Conservation (phyloP, 1,140 invertebrate genomes). For the Aphidius gifuensis region DNA sequence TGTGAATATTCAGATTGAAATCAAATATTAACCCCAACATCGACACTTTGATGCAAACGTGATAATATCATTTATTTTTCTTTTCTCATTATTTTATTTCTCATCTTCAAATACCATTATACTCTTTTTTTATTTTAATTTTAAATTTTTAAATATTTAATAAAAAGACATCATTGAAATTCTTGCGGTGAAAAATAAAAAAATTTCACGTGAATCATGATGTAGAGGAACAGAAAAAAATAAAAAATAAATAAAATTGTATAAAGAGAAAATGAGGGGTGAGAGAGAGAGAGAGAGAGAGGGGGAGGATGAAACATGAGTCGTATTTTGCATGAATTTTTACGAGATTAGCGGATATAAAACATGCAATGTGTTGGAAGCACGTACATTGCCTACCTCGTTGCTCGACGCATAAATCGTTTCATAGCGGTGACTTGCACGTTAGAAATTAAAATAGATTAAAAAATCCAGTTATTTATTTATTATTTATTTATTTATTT, state of each 20-base stretch:
- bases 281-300: neutral
- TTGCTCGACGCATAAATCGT: slow-evolving; percentile 36
- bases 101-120: too few species aligned
- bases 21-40: slow-evolving; percentile 12
- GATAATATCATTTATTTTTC: slow-evolving; percentile 2
- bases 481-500: too few species aligned
- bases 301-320: slow-evolving; percentile 37
- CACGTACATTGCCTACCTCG: slow-evolving; percentile 32
- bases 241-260: neutral
- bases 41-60: slow-evolving; percentile 10
- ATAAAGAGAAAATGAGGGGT: neutral
- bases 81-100: too few species aligned
- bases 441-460: slow-evolving; percentile 48
- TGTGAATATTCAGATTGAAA: slow-evolving; percentile 16
- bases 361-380: slow-evolving; percentile 40
- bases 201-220: too few species aligned
- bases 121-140: too few species aligned
- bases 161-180: too few species aligned
- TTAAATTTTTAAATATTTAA: too few species aligned
- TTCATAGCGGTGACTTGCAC: slow-evolving; percentile 21
- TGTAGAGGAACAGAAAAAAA: neutral
- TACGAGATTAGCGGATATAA: slow-evolving; percentile 49
- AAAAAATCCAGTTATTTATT: slow-evolving; percentile 26
- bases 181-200: too few species aligned
- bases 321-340: slow-evolving; percentile 49